Evolutionary conservation across 2,113 vertebrate genomes (phyloP).

Genomic region (Coregonus clupeaformis): DNA sequence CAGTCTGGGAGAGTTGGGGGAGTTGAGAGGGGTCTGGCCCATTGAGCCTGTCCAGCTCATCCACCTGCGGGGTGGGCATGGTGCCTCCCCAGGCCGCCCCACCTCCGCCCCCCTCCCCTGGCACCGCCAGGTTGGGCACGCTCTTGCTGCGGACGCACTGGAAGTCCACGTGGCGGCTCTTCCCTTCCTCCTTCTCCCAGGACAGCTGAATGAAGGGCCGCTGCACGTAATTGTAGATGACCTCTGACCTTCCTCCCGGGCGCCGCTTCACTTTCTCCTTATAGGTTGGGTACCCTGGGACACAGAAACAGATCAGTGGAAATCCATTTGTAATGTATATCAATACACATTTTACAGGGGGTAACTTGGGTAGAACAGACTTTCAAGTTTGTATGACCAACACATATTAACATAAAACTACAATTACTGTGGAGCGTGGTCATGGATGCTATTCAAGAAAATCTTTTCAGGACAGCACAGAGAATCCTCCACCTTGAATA

Average conservation of each 20-base stretch:
- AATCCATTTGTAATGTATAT: not conserved
- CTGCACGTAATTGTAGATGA: slow-evolving; percentile 84
- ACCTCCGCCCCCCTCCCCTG: slow-evolving; percentile 74
- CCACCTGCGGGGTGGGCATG: slow-evolving; percentile 70
- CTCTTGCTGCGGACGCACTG: slow-evolving; percentile 83
- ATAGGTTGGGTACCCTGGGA: slow-evolving; percentile 80
- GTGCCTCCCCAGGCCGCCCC: slow-evolving; percentile 70
- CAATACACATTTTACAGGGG: no score
- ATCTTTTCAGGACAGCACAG: no score
- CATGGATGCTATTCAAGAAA: no score
- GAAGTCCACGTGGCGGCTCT: slow-evolving; percentile 83
- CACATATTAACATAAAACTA: no score
- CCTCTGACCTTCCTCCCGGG: slow-evolving; percentile 76
- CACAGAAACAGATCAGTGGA: slow-evolving; percentile 31
- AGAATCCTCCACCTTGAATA: no score
- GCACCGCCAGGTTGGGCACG: slow-evolving; percentile 75
- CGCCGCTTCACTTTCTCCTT: slow-evolving; percentile 83
- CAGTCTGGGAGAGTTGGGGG: not conserved
- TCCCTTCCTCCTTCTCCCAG: slow-evolving; percentile 84
- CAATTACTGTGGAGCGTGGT: no score
- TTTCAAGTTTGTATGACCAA: no score
- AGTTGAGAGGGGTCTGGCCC: slow-evolving; percentile 50
- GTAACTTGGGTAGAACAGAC: no score
- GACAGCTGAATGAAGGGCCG: slow-evolving; percentile 83
- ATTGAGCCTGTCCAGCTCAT: slow-evolving; percentile 80